A percentile compares a stretch with the other conserved stretches of the same genome.
These are phyloP conservation scores for Nothoprocta pentlandii DNA, from an alignment of 2,113 vertebrate species.

Conservation along the genomic window DNA sequence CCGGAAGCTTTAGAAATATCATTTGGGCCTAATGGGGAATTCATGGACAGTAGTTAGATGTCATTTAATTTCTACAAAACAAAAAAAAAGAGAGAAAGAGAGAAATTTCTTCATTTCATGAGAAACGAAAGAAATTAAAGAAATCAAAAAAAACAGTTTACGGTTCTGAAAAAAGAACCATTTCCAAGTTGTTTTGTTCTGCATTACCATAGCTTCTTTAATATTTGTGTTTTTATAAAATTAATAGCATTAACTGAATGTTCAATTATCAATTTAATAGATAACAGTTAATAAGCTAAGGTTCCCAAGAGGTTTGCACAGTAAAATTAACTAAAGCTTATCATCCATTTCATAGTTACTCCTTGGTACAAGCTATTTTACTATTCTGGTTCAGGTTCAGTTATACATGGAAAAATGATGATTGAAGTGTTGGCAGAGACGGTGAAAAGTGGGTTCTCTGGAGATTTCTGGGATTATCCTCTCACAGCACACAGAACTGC, in stretches of 20 bases:
- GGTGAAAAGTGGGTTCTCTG: not conserved
- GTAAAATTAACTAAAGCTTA: conserved; percentile 59
- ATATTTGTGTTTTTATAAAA: conserved; percentile 46
- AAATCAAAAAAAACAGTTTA: conserved; percentile 43
- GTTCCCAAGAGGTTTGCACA: conserved; percentile 49
- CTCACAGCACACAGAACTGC: not conserved
- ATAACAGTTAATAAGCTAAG: conserved; percentile 40
- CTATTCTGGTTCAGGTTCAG: conserved; percentile 12
- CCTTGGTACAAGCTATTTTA: not conserved
- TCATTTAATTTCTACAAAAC: conserved; percentile 72
- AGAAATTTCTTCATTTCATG: conserved; percentile 26
- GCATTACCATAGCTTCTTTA: not conserved
- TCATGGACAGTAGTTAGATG: conserved; percentile 53
- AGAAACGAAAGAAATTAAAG: conserved; percentile 66
- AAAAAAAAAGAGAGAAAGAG: not conserved
- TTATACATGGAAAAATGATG: not conserved
- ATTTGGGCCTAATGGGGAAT: conserved; percentile 63
- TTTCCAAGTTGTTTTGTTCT: conserved; percentile 6
- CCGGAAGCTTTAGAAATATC: not conserved
- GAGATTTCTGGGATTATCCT: not conserved
- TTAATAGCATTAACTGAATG: conserved; percentile 70
- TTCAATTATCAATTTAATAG: conserved; percentile 69
- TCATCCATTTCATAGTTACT: not conserved
- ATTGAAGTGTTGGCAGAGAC: not conserved
- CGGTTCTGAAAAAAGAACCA: not conserved